Percentiles rank a stretch among this genome's conserved stretches.
phyloP scores from a whole-genome alignment of 2,113 vertebrate species.

The Platichthys flesus region DNA sequence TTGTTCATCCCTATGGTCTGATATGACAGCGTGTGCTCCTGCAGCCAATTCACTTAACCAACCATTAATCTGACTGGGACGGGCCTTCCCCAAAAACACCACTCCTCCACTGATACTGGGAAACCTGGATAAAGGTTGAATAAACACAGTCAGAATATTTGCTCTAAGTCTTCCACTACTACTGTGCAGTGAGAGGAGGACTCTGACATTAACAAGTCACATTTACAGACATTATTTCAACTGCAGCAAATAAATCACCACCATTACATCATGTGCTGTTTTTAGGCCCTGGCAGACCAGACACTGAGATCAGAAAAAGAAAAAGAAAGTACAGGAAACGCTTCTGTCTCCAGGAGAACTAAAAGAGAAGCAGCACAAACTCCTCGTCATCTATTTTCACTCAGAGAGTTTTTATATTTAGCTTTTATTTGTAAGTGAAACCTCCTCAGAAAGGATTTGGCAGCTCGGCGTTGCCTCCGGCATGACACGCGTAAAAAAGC shows the following conservation, averaged over 20 bases:
- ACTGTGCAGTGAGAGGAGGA: slow-evolving; percentile 10
- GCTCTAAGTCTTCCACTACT: slow-evolving; percentile 8
- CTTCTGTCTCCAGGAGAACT: slow-evolving; percentile 18
- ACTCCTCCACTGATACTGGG: neutral
- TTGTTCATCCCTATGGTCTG: neutral
- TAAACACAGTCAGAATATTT: slow-evolving; percentile 30
- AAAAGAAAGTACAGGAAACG: slow-evolving; percentile 18
- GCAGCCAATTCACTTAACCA: neutral
- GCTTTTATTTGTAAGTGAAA: neutral
- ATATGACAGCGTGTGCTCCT: neutral
- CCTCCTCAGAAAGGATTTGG: no score
- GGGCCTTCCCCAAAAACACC: neutral
- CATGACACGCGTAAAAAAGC: no score
- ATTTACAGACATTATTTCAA: slow-evolving; percentile 17
- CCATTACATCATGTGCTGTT: slow-evolving; percentile 1
- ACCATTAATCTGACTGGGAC: slow-evolving; percentile 26
- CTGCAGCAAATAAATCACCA: slow-evolving; percentile 16
- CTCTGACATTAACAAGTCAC: slow-evolving; percentile 16
- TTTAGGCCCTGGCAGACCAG: neutral
- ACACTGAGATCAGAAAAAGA: neutral
- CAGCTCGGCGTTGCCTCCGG: no score
- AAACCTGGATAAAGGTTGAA: slow-evolving; percentile 22
- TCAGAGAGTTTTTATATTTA: neutral
- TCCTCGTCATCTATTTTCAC: neutral
- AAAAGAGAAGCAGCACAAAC: neutral